Percentiles rank a stretch among this genome's conserved stretches.
Conservation (phyloP, 2,113 vertebrate genomes). For the Empidonax traillii region DNA sequence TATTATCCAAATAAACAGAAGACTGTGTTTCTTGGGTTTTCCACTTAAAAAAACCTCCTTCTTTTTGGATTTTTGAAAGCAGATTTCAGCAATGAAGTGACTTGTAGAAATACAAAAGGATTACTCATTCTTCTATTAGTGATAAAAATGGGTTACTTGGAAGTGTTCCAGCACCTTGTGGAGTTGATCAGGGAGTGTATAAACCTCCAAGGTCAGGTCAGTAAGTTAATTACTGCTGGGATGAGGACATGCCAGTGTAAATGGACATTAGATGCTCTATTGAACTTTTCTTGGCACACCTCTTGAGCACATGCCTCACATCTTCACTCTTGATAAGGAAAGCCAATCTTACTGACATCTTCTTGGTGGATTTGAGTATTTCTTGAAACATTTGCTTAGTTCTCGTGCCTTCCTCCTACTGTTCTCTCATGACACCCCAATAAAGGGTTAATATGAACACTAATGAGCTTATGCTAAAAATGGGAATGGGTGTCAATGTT, state of each 20-base stretch:
- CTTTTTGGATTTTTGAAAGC: not conserved
- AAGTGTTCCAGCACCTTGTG: not conserved
- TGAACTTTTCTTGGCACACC: not conserved
- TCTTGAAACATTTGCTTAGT: not conserved
- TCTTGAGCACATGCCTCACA: not conserved
- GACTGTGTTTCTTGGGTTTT: not conserved
- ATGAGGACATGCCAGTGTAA: not conserved
- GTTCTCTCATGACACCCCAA: not conserved
- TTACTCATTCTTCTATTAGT: not conserved
- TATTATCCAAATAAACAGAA: not conserved
- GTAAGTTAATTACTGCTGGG: not conserved
- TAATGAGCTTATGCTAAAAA: not conserved
- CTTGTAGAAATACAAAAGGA: not conserved
- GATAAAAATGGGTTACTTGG: not conserved
- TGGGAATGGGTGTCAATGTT: not conserved
- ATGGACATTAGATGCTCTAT: not conserved
- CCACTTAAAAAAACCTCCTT: not conserved
- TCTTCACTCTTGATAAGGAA: not conserved
- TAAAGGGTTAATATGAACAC: not conserved
- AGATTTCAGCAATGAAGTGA: not conserved
- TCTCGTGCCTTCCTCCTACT: not conserved
- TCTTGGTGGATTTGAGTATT: rapidly evolving
- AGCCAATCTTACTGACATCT: not conserved
- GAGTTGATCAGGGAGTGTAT: not conserved
- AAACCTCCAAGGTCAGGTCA: not conserved